Base-by-base conservation (phyloP, 2,888 invertebrate genomes). In the Drosophila tanythrix region DNA sequence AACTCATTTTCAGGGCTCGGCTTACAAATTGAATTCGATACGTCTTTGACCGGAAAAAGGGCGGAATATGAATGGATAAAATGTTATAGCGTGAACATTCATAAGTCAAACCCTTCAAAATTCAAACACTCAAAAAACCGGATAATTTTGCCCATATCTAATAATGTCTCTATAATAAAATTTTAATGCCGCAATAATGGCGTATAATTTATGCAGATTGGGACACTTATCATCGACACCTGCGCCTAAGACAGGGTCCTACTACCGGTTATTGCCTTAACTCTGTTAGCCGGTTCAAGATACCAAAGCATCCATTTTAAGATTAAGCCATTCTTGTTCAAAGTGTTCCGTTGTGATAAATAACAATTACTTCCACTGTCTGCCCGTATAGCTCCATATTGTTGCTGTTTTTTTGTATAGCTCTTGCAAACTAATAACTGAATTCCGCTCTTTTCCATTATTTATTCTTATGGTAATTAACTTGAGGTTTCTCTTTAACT, bases 221-320 rank as follows among this genome's bases (percentile, higher is more conserved):
- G 56, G 56, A 56, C 56, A 56, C 56, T 56, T 56, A 56, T 36
- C 38, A 56, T 40, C 56, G 38, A 56, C 56, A 56, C 56, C 56
- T 56, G 56, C 56, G 56, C 38, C 29, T 56, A 38, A 38, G 56
- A 56, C 56, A 29, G 27, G n/a, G 56, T 56, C 38, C 56, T 56
- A 56, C 56, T 38, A 56, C 56, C 56, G 38, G 56, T 56, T 56
- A 56, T 56, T 56, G 56, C 38, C 13, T 56, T 56, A 7, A n/a
- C 27, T 38, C 38, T 38, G 56, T 38, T 56, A 29, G 56, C 40
- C 38, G 38, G 38, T 15, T 29, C 11, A 56, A 38, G 27, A 56
- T 56, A n/a, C 38, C 56, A 38, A 27, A 38, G 56, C 38, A 56
- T 56, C 56, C 56, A 38, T 8, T 56, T 38, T 56, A 29, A 27